Base-by-base conservation (phyloP, 1,140 invertebrate species). In the Polypedilum pembai region DNA sequence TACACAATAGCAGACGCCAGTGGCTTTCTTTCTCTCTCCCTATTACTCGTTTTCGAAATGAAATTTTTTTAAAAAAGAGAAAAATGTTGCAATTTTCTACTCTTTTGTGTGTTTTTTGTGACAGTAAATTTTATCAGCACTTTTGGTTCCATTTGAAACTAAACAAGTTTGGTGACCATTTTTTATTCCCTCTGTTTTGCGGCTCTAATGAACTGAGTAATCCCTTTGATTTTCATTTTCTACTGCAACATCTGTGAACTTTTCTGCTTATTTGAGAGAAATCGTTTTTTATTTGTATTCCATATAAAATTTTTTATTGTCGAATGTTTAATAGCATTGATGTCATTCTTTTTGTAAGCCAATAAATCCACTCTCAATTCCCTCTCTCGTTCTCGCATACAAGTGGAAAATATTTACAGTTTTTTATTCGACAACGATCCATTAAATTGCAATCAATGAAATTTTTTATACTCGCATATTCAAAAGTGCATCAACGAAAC, bases 381-480 rank as follows among this genome's bases (percentile, higher is more conserved):
- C 12, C 12, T 56, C 45, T 56, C n/a, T 45, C 15, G 2, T 56
- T 56, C 24, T 33, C 24, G 5, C 24, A 33, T 33, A 33, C n/a
- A 56, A 15, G 45, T 12, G 45, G 15, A 12, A 56, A n/a, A 56
- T 56, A 12, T 56, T 15, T 15, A n/a, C 10, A n/a, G 12, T 12
- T 56, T 12, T 56, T 56, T 45, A 45, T 56, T n/a, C 45, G 12
- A 56, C 8, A 56, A 56, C n/a, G 45, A 56, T 56, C 45, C 45
- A 56, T 56, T 56, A 56, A 56, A 56, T n/a, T 56, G 45, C 45
- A 56, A 56, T 56, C 45, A 56, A 56, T 56, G 45, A n/a, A 56
- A 45, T 45, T n/a, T 56, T 45, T 45, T 45, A n/a, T n/a, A 12
- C 45, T 56, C 45, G 12, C 3, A n/a, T 15, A 15, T 56, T 56